Evolutionary conservation across 2,113 vertebrate genomes (phyloP).

Genomic region (Eubucco bourcierii): DNA sequence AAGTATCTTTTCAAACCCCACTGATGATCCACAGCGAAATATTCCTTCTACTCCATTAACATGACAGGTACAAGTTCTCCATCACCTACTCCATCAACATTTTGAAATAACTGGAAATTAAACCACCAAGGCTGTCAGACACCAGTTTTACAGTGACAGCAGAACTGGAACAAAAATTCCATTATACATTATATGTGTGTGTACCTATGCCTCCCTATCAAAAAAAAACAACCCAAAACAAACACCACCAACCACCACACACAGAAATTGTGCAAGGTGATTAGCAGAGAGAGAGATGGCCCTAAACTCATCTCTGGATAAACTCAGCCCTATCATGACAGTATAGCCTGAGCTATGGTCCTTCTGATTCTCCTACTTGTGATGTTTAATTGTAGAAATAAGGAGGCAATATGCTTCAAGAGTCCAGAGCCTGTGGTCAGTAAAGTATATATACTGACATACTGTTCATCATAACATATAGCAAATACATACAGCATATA

Average conservation of each 20-base stretch:
- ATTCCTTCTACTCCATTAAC: not conserved
- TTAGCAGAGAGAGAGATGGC: not conserved
- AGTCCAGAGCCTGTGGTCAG: not conserved
- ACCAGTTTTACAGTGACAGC: not conserved
- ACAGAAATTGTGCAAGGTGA: not conserved
- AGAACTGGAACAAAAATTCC: not conserved
- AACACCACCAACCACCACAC: not conserved
- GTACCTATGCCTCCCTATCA: not conserved
- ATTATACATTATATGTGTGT: accelerated
- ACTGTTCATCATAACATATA: not conserved
- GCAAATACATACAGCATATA: not conserved
- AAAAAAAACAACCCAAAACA: not conserved
- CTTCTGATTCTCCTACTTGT: not conserved
- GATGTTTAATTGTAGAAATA: not conserved
- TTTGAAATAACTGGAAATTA: not conserved
- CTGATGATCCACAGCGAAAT: not conserved
- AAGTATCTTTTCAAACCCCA: not conserved
- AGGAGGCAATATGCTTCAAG: not conserved
- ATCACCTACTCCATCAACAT: not conserved
- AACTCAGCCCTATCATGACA: not conserved
- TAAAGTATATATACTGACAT: not conserved
- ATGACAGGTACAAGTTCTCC: not conserved
- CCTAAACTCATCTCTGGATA: not conserved
- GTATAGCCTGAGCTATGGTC: not conserved
- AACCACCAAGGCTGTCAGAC: not conserved